These are phyloP conservation scores for Drosophila monieri DNA, from an alignment of 2,888 invertebrate species.

Conservation along the genomic window DNA sequence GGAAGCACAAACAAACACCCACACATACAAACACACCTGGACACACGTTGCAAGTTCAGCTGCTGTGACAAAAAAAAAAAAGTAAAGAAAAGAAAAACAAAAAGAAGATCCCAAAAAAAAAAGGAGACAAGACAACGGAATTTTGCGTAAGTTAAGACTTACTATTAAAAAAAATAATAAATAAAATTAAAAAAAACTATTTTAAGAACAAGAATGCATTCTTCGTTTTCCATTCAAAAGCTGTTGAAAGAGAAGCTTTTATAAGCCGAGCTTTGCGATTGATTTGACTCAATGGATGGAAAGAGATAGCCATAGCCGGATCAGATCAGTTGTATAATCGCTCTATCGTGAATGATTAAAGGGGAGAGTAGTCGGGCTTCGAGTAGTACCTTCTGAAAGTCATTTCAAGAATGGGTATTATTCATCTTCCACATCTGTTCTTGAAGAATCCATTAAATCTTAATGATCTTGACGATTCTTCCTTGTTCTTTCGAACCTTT, in stretches of 20 bases:
- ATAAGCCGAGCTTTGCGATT: not conserved
- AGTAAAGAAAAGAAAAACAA: constrained; percentile 16
- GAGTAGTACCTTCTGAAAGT: not conserved
- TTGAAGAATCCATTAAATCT: not conserved
- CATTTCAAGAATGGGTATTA: not conserved
- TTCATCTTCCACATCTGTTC: not conserved
- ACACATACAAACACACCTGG: constrained; percentile 2
- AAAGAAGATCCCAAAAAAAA: constrained; percentile 17
- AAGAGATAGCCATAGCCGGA: not conserved
- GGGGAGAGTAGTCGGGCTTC: not conserved
- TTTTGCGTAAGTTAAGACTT: constrained; percentile 21
- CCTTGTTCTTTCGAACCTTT: too few relatives aligned
- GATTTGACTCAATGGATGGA: not conserved
- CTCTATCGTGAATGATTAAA: not conserved
- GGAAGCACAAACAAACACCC: constrained; percentile 13
- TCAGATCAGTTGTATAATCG: constrained; percentile 5
- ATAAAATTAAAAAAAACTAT: not conserved
- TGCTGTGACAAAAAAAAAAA: constrained; percentile 33
- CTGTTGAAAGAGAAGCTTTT: constrained; percentile 1
- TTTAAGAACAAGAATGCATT: constrained; percentile 3
- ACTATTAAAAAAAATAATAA: not conserved
- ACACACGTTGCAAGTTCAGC: constrained; percentile 49
- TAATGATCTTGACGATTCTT: not conserved
- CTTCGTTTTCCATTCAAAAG: not conserved
- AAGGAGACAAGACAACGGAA: constrained; percentile 6